phyloP scores from a whole-genome alignment of 2,113 vertebrate genomes.

The Pelmatolapia mariae region DNA sequence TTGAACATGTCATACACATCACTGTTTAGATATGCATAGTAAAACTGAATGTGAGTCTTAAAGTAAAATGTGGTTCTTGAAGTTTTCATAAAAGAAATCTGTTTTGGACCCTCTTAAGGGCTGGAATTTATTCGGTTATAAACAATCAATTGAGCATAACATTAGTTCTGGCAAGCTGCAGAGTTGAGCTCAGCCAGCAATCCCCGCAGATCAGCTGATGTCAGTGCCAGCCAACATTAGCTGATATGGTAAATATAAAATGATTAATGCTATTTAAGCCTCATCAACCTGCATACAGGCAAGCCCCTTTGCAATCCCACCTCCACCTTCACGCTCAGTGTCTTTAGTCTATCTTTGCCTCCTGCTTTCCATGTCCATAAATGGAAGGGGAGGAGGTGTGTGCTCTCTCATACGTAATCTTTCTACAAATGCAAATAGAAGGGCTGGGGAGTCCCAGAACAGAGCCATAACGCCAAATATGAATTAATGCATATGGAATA shows the following conservation, averaged over 20 bases:
- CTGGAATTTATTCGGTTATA: neutral
- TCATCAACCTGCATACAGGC: neutral
- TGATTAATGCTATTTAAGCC: neutral
- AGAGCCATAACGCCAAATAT: neutral
- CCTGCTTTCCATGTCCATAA: neutral
- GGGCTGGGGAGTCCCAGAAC: neutral
- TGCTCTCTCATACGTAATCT: neutral
- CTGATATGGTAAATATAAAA: neutral
- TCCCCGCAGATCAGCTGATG: neutral
- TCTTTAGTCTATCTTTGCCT: neutral
- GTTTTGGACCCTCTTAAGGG: neutral
- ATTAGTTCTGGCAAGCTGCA: neutral
- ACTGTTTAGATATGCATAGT: neutral
- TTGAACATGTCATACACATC: neutral
- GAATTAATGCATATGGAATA: neutral
- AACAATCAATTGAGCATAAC: neutral
- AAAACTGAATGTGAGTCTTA: neutral
- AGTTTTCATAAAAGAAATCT: neutral
- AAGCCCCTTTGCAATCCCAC: neutral
- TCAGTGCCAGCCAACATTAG: neutral
- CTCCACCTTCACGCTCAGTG: neutral
- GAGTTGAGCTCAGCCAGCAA: neutral
- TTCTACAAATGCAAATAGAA: neutral
- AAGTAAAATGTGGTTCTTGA: neutral
- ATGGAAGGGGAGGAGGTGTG: neutral